These are phyloP conservation scores for Xiphias gladius DNA, from an alignment of 2,113 vertebrate species.

Conservation along the genomic window DNA sequence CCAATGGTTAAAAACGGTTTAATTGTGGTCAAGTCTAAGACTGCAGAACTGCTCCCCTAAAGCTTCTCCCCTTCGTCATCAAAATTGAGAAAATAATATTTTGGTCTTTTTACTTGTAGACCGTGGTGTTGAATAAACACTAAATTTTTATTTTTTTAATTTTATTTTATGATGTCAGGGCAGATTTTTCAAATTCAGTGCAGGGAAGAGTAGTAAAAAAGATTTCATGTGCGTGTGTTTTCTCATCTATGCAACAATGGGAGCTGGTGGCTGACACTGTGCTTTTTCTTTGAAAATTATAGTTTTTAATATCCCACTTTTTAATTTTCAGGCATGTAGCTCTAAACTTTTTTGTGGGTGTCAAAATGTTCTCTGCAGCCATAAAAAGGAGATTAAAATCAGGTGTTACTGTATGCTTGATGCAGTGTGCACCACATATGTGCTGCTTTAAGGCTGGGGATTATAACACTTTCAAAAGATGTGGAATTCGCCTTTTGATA, in stretches of 20 bases:
- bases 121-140: slow-evolving; percentile 1
- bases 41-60: not conserved
- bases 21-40: slow-evolving; percentile 18
- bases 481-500: slow-evolving; percentile 79
- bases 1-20: slow-evolving; percentile 18
- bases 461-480: slow-evolving; percentile 81
- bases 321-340: slow-evolving; percentile 20
- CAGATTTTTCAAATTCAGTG: not conserved
- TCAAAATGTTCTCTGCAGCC: slow-evolving; percentile 56
- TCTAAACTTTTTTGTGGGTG: slow-evolving; percentile 60
- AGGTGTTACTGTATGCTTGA: slow-evolving; percentile 70
- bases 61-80: not conserved
- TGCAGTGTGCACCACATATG: slow-evolving; percentile 78
- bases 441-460: slow-evolving; percentile 72
- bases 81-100: not conserved
- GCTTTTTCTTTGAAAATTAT: slow-evolving; percentile 7
- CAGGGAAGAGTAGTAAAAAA: not conserved
- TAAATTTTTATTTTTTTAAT: no score
- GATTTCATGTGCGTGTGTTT: slow-evolving; percentile 11
- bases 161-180: not conserved
- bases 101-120: slow-evolving; percentile 11
- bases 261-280: slow-evolving; percentile 8
- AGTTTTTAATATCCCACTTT: slow-evolving; percentile 45
- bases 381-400: slow-evolving; percentile 69
- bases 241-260: slow-evolving; percentile 33